Evolutionary conservation across 2,888 invertebrate species (phyloP), one percentile per base, ranked within the genome.

Genomic region (Torymus texanus): DNA sequence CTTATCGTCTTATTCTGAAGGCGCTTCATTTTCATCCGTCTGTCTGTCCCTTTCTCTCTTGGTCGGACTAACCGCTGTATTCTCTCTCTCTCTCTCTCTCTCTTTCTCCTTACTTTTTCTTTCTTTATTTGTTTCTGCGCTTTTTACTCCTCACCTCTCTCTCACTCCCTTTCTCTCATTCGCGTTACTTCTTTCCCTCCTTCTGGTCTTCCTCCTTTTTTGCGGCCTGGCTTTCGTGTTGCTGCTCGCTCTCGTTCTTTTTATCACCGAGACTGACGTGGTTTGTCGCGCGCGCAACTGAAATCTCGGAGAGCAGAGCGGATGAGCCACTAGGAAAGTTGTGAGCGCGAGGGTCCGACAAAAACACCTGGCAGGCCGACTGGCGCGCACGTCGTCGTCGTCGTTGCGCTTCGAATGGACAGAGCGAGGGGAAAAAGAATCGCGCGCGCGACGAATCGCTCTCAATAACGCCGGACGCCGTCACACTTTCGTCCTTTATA

Each of bases 151-250:
- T 61, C 59, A 59, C 66, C 79, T 80, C 67, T 77, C 70, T 68
- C 16, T 76, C 70, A 55, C 61, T 59, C 65, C 75, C 76, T 70
- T 58, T 21, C 14, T 14, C 53, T 10, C 50, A 11, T 16, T 29
- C 56, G 13, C 16, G 56, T 59, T 56, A 53, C 62, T 72, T 58
- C 74, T 65, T 62, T 66, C 55, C 24, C 79, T 62, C 58, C 78
- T 78, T 75, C 73, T 16, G 67, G 16, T 29, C 14, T 58, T 13
- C 29, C 41, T 18, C 4, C 16, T 21, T 58, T 70, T 55, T 51
- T 51, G n/a, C 29, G 62, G 2, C 76, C 68, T 72, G 71, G 73
- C 80, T 79, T 80, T 75, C 82, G 77, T 78, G 80, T 73, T 81
- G 80, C 29, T 56, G 41, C 63, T 58, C 56, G 18, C 59, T 29